These are phyloP conservation scores for Lontra canadensis DNA, from an alignment of 2,113 vertebrate species.

Conservation along the genomic window DNA sequence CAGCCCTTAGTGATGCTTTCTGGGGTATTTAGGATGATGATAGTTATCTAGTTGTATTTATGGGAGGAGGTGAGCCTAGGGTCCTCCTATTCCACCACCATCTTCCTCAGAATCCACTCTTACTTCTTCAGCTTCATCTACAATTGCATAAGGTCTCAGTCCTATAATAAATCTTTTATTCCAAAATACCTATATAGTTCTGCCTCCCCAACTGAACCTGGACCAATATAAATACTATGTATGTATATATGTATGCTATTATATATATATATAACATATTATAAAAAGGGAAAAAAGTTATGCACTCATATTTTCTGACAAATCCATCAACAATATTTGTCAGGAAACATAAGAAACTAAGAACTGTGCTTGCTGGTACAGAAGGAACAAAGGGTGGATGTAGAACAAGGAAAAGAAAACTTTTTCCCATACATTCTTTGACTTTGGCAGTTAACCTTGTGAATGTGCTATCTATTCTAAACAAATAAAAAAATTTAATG, in stretches of 20 bases:
- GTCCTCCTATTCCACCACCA: background rate
- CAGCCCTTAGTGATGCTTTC: background rate
- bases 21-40: background rate
- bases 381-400: background rate
- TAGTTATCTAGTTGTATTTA: background rate
- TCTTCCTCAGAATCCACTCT: background rate
- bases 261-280: background rate
- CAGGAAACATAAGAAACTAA: slow-evolving; percentile 4
- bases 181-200: background rate
- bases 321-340: background rate
- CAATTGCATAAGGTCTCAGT: background rate
- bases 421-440: background rate
- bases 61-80: background rate
- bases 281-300: background rate
- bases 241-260: background rate
- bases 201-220: background rate
- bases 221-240: background rate
- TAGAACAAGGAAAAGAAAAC: background rate
- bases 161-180: background rate
- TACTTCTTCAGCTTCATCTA: background rate
- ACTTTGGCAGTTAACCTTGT: background rate
- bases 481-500: background rate
- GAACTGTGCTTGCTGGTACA: background rate
- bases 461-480: background rate
- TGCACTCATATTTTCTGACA: background rate